Conservation (phyloP, 2,888 invertebrate genomes). For the Macaria notata region DNA sequence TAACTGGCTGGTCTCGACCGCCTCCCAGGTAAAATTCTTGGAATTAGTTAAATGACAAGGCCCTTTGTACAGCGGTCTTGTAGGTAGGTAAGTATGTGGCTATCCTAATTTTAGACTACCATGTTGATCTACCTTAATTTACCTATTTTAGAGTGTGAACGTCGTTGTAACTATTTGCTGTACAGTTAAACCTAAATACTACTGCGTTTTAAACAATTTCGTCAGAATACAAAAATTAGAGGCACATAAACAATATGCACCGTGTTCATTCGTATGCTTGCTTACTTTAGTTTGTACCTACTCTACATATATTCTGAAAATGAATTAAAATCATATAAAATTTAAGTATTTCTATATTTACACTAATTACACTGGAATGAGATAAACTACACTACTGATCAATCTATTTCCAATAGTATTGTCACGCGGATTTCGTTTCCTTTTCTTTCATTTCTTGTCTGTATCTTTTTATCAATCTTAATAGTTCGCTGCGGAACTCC, state of each 20-base stretch:
- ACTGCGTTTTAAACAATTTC: no score
- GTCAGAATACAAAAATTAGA: no score
- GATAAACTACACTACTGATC: slow-evolving; percentile 30
- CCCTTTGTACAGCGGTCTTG: background rate
- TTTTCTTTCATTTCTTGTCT: slow-evolving; percentile 37
- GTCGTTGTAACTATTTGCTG: no score
- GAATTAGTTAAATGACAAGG: slow-evolving; percentile 13
- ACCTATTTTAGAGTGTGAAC: no score
- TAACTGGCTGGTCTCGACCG: slow-evolving; percentile 1
- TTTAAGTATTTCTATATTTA: no score
- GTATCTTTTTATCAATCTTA: slow-evolving; percentile 57
- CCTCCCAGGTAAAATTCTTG: slow-evolving; percentile 12
- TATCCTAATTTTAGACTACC: slow-evolving; percentile 1
- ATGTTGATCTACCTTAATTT: no score
- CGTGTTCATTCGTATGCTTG: no score
- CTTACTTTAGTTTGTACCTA: no score
- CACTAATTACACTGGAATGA: slow-evolving; percentile 28
- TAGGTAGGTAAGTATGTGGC: background rate
- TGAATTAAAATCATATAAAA: no score
- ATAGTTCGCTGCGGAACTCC: slow-evolving; percentile 61
- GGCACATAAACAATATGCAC: no score
- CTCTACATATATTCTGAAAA: no score
- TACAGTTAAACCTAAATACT: no score
- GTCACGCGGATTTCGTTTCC: background rate
- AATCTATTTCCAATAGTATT: slow-evolving; percentile 13